Percentiles rank a stretch among this genome's conserved stretches.
These are phyloP conservation scores for Calcarius lapponicus DNA, from an alignment of 2,797 vertebrate genomes.

Conservation along the genomic window DNA sequence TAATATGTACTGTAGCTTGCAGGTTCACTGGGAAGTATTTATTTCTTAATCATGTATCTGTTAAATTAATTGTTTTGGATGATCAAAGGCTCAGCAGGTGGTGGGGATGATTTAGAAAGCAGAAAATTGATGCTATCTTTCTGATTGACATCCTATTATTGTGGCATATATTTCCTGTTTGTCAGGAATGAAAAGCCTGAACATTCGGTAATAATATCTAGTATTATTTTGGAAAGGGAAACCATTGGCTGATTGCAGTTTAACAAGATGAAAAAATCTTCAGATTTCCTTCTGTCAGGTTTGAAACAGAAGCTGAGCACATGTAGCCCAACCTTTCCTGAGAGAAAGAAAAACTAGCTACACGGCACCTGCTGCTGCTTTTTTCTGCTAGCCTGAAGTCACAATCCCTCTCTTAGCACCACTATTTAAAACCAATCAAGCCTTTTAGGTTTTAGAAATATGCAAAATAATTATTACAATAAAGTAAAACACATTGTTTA, in stretches of 20 bases:
- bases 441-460: not conserved
- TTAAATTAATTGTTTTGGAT: slow-evolving; percentile 84
- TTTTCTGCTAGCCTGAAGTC: not conserved
- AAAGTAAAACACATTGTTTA: not conserved
- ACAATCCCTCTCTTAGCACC: not conserved
- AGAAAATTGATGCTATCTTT: slow-evolving; percentile 82
- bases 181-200: slow-evolving; percentile 78
- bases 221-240: slow-evolving; percentile 79
- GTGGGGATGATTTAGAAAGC: slow-evolving; percentile 81
- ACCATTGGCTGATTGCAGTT: slow-evolving; percentile 74
- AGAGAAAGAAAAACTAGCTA: slow-evolving; percentile 38
- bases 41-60: slow-evolving; percentile 79
- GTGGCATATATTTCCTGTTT: slow-evolving; percentile 81
- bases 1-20: slow-evolving; percentile 36
- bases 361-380: slow-evolving; percentile 48
- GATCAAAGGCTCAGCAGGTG: slow-evolving; percentile 82
- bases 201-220: slow-evolving; percentile 77
- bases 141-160: slow-evolving; percentile 80
- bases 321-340: slow-evolving; percentile 29
- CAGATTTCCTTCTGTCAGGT: slow-evolving; percentile 68
- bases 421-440: not conserved
- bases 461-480: not conserved
- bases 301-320: slow-evolving; percentile 69
- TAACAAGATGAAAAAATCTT: slow-evolving; percentile 65
- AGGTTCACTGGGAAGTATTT: slow-evolving; percentile 65